These are phyloP conservation scores for Tetranychus truncatus DNA, from an alignment of 2,888 invertebrate genomes.

Conservation along the genomic window DNA sequence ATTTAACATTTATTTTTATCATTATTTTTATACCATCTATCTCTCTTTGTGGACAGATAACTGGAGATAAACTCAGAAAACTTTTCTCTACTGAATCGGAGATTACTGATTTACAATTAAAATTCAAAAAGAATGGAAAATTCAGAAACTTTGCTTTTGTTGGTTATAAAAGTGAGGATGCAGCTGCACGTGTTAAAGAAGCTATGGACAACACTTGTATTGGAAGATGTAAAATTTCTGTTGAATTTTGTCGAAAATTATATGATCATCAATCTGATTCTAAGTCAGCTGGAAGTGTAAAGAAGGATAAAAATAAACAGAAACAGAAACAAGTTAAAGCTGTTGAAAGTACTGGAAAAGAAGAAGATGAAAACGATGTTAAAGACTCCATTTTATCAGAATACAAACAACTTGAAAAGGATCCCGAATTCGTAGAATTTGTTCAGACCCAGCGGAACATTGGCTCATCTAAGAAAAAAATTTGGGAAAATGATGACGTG, in stretches of 20 bases:
- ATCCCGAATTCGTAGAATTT: slow-evolving; percentile 73
- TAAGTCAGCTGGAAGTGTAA: slow-evolving; percentile 16
- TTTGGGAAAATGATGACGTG: slow-evolving; percentile 41
- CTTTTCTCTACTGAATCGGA: slow-evolving; percentile 58
- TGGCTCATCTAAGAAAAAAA: slow-evolving; percentile 31
- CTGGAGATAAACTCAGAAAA: slow-evolving; percentile 52
- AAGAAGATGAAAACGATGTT: slow-evolving; percentile 10
- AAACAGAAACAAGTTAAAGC: slow-evolving; percentile 17
- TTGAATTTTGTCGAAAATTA: slow-evolving; percentile 25
- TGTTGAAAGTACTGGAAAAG: not conserved
- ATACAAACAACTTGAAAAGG: slow-evolving; percentile 39
- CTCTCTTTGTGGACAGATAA: slow-evolving; percentile 42
- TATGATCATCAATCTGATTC: slow-evolving; percentile 1
- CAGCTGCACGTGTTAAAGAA: slow-evolving; percentile 55
- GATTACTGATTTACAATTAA: slow-evolving; percentile 80
- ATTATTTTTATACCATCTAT: not conserved
- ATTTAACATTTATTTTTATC: not conserved
- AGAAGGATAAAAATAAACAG: slow-evolving; percentile 22
- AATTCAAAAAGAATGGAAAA: slow-evolving; percentile 72
- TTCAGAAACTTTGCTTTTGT: slow-evolving; percentile 86
- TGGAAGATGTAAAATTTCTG: slow-evolving; percentile 58
- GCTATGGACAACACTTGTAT: slow-evolving; percentile 68
- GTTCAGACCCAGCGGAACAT: slow-evolving; percentile 55
- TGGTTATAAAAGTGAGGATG: slow-evolving; percentile 62
- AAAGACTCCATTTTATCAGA: slow-evolving; percentile 12